Conservation (phyloP, 2,888 invertebrate species). For the Trisateles emortualis region DNA sequence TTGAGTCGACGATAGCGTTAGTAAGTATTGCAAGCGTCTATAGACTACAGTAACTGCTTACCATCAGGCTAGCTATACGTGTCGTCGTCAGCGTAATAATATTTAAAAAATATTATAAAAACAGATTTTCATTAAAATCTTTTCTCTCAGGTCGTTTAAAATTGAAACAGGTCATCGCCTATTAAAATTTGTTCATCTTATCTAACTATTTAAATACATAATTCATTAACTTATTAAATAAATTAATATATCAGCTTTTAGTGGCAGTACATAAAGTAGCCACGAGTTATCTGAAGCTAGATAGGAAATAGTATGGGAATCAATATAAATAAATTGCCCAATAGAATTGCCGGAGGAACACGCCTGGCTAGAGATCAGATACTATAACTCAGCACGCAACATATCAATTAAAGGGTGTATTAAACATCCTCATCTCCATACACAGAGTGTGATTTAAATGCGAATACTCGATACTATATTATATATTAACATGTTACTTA, state of each 20-base stretch:
- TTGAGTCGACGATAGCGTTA: too few relatives aligned
- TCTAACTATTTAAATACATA: slow-evolving; percentile 2
- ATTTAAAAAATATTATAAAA: not conserved
- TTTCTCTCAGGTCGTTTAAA: not conserved
- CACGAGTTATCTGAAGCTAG: slow-evolving; percentile 65
- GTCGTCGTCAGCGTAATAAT: too few relatives aligned
- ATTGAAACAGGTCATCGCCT: not conserved
- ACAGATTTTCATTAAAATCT: not conserved
- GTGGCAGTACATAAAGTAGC: slow-evolving; percentile 64
- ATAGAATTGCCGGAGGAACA: slow-evolving; percentile 77
- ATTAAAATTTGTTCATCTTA: slow-evolving; percentile 9
- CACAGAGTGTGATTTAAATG: slow-evolving; percentile 67
- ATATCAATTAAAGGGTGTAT: slow-evolving; percentile 81
- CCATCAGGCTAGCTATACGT: too few relatives aligned
- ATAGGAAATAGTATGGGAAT: slow-evolving; percentile 75
- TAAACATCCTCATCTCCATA: slow-evolving; percentile 70
- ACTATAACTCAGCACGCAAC: slow-evolving; percentile 80
- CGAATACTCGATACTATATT: slow-evolving; percentile 49
- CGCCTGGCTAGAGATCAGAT: slow-evolving; percentile 70
- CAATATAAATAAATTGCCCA: slow-evolving; percentile 82
- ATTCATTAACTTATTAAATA: slow-evolving; percentile 20
- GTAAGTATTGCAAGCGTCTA: too few relatives aligned
- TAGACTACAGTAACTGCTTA: too few relatives aligned
- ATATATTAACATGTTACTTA: slow-evolving; percentile 51
- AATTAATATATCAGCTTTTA: slow-evolving; percentile 46